phyloP scores from a whole-genome alignment of 2,888 invertebrate genomes.

The Erebia ligea region DNA sequence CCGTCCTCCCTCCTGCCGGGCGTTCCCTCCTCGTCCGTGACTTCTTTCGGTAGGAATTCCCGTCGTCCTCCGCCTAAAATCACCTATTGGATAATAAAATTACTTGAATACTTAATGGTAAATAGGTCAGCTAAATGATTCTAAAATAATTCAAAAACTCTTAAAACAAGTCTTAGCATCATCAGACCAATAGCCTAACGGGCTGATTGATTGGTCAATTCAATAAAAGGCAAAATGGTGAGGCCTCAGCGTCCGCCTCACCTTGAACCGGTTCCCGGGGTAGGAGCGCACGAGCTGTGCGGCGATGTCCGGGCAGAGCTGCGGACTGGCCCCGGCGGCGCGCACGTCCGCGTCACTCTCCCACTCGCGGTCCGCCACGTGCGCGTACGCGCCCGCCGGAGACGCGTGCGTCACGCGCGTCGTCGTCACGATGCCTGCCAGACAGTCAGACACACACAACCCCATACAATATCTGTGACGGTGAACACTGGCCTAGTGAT shows the following conservation, averaged over 20 bases:
- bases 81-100: constrained; percentile 66
- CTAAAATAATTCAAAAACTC: too few relatives aligned
- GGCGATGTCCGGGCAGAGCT: constrained; percentile 61
- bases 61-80: constrained; percentile 89
- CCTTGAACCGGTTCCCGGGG: constrained; percentile 40
- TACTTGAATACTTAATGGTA: not conserved
- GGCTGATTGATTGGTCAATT: too few relatives aligned
- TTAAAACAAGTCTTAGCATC: not conserved
- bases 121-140: too few relatives aligned
- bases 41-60: constrained; percentile 83
- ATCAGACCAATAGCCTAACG: too few relatives aligned
- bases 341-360: constrained; percentile 85
- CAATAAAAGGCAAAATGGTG: too few relatives aligned
- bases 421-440: constrained; percentile 87
- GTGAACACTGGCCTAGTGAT: too few relatives aligned
- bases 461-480: too few relatives aligned
- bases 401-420: constrained; percentile 91
- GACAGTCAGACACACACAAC: not conserved
- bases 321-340: constrained; percentile 55
- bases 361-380: constrained; percentile 87
- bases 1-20: constrained; percentile 81
- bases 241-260: not conserved
- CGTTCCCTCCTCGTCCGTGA: constrained; percentile 78
- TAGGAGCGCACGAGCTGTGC: constrained; percentile 41
- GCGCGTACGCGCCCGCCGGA: constrained; percentile 85